Base-by-base conservation (phyloP, 2,113 vertebrate genomes). In the Grallaria varia region DNA sequence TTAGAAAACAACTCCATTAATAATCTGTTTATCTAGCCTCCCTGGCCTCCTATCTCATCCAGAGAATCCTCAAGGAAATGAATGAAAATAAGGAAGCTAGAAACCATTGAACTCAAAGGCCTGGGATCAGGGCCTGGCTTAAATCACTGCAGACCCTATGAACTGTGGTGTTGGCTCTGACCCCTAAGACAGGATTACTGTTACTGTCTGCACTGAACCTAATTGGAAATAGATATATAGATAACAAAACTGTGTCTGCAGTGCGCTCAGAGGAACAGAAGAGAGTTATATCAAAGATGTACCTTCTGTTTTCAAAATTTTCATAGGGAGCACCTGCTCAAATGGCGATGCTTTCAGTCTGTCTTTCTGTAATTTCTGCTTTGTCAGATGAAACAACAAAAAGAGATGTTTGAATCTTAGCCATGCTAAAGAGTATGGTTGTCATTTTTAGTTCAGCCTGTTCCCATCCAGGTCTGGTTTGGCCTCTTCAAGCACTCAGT, bases 281-380 rank as follows among this genome's bases (percentile, higher is more conserved):
- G 19, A 80, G 4, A 8, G 21, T 28, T 55, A 10, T 31, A 44
- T 27, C 35, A 60, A 52, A 66, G 0, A 0, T 14, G 5, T 2
- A 1, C 4, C 5, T 75, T n/a, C 3, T 21, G 4, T 77, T 84
- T 75, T 58, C n/a, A 19, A 11, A 31, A 8, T 33, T 89, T 52
- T 33, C 28, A 37, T 1, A 10, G 16, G 59, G 3, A 89, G 3
- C 20, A n/a, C 9, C 16, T 49, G 31, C 40, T 73, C 18, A 78
- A 42, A n/a, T 6, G 10, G 7, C 7, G 15, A 17, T 7, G 4
- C 30, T 59, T 55, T 78, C 74, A 8, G 3, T 9, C 25, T 28
- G 7, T 17, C 58, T 62, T 42, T 74, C 39, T 27, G 27, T 75
- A 45, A 27, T 64, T 95, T 53, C 72, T 53, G 18, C 22, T 89